These are phyloP conservation scores for Sesia bembeciformis DNA, from an alignment of 2,888 invertebrate species.

Conservation along the genomic window DNA sequence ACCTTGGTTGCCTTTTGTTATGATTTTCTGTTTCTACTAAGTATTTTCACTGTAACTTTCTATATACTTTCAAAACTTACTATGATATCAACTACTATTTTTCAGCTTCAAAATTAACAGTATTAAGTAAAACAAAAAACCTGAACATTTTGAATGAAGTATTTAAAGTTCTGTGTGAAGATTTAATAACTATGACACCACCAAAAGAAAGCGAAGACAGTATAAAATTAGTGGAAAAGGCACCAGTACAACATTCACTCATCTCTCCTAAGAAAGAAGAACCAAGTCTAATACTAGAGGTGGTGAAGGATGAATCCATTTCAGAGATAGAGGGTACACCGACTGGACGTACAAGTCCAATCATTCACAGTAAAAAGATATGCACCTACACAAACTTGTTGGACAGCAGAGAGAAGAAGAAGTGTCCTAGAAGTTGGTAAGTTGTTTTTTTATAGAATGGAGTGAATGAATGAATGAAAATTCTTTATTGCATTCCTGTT, in stretches of 20 bases:
- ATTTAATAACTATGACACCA: conserved; percentile 12
- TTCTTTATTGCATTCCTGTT: too few relatives aligned
- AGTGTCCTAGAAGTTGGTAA: conserved; percentile 49
- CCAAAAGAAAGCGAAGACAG: conserved; percentile 6
- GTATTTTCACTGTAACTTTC: too few relatives aligned
- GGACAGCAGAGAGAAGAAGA: conserved; percentile 49
- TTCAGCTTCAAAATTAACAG: conserved; percentile 37
- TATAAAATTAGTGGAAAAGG: conserved; percentile 23
- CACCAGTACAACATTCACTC: conserved; percentile 19
- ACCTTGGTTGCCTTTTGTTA: too few relatives aligned
- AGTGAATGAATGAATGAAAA: too few relatives aligned
- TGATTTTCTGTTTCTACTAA: too few relatives aligned
- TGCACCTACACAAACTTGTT: conserved; percentile 15
- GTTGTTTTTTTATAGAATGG: conserved; percentile 1
- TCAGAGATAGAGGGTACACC: conserved; percentile 56
- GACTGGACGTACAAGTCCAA: conserved; percentile 49
- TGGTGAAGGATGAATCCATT: conserved; percentile 31
- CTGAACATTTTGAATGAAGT: conserved; percentile 35
- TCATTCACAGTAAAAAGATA: conserved; percentile 39
- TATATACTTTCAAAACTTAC: too few relatives aligned
- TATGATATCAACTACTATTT: conserved; percentile 5
- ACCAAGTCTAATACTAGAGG: not conserved
- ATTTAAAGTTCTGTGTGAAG: conserved; percentile 41
- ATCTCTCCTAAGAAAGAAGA: not conserved
- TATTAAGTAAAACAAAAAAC: conserved; percentile 45